Base-by-base conservation (phyloP, 1,140 invertebrate species). In the Caenorhabditis brenneri region DNA sequence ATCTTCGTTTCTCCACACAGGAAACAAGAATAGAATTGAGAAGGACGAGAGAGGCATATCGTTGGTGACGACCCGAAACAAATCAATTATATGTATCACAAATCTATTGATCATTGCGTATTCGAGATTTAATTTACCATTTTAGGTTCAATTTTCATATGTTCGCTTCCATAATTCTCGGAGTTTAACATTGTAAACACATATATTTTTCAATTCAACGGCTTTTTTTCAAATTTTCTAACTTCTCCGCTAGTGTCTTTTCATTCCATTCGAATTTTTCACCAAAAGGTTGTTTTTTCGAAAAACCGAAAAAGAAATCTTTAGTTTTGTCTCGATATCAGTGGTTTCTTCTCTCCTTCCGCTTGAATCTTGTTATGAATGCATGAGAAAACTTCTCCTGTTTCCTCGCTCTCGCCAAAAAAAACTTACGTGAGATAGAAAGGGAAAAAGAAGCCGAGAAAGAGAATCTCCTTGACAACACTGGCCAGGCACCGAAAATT, bases 41-140 rank as follows among this genome's bases (percentile, higher is more conserved):
- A 74, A 9, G 24, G 65, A 65, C 10, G 31, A 65, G 31, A 58
- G 9, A 42, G 36, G 19, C 60, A 65, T 65, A 24, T 79, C 29
- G 74, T 79, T 48, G 74, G 27, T 24, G 46, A 80, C 31, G 48
- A 53, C 79, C 79, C 51, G n/a, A 55, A 33, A 36, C 46, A 51
- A 51, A 80, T 53, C 51, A 55, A 80, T 80, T 49, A 80, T 36
- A 9, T 80, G 48, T 55, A 80, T 80, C 51, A 55, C 79, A 51
- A 80, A 80, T 53, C 46, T 51, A 80, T 55, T 80, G 79, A 80
- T 53, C 33, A 80, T 16, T 46, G 4, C 36, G n/a, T 48, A n/a
- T n/a, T n/a, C n/a, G n/a, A n/a, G n/a, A n/a, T n/a, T n/a, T n/a
- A n/a, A n/a, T n/a, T n/a, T n/a, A n/a, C n/a, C n/a, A n/a, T n/a